These are phyloP conservation scores for Sesamia nonagrioides DNA, from an alignment of 1,140 invertebrate genomes.

Conservation along the genomic window DNA sequence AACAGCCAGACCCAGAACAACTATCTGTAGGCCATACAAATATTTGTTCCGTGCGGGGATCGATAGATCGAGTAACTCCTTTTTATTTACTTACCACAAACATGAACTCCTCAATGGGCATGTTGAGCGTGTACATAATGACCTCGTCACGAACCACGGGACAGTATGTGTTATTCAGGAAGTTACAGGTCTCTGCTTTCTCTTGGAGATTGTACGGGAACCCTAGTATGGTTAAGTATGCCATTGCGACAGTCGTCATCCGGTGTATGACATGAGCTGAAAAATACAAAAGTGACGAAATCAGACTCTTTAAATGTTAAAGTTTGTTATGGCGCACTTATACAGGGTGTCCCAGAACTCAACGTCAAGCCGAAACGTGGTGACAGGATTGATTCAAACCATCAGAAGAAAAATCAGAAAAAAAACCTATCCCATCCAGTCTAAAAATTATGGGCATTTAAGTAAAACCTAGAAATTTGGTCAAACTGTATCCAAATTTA, in stretches of 20 bases:
- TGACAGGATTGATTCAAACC: no score
- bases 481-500: no score
- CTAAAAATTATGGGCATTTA: no score
- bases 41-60: no score
- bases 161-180: slow-evolving; percentile 67
- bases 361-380: no score
- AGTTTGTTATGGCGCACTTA: no score
- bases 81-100: slow-evolving; percentile 60
- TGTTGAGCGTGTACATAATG: slow-evolving; percentile 64
- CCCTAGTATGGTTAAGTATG: slow-evolving; percentile 47
- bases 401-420: no score
- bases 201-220: slow-evolving; percentile 58
- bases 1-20: no score
- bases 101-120: slow-evolving; percentile 66
- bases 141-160: slow-evolving; percentile 64
- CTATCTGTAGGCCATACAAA: no score
- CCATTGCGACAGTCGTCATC: slow-evolving; percentile 64
- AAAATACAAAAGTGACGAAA: background rate
- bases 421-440: no score
- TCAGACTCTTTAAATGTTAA: background rate
- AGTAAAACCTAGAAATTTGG: no score
- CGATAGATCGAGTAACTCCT: no score
- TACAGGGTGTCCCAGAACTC: background rate
- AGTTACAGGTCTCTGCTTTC: slow-evolving; percentile 65
- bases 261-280: slow-evolving; percentile 59